A percentile compares a stretch with the other conserved stretches of the same genome.
Evolutionary conservation across 2,113 vertebrate genomes (phyloP).

Genomic region (Galeopterus variegatus): DNA sequence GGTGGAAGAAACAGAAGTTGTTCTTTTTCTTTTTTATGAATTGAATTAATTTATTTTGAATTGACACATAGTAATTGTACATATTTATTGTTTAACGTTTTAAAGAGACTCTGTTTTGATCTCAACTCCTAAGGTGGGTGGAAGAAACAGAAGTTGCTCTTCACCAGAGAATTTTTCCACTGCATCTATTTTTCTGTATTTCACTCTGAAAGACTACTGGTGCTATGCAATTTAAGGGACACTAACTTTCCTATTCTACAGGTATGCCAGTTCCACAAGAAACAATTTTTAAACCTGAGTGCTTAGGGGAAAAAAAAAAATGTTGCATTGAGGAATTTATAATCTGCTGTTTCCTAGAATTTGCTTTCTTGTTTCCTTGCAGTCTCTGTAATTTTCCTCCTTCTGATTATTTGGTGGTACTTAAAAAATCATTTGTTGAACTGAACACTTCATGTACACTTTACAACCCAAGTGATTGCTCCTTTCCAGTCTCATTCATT

Average conservation of each 20-base stretch:
- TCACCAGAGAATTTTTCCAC: not conserved
- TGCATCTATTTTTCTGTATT: not conserved
- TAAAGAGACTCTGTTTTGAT: not conserved
- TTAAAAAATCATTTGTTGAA: not conserved
- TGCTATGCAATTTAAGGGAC: not conserved
- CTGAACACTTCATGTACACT: not conserved
- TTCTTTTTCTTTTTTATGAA: too few species aligned
- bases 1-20: not conserved
- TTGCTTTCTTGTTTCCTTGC: conserved; percentile 3
- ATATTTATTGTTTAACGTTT: not conserved
- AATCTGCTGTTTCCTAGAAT: conserved; percentile 26
- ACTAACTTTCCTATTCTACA: not conserved
- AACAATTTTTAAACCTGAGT: conserved; percentile 40
- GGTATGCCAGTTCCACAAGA: too few species aligned
- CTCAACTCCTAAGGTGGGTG: not conserved
- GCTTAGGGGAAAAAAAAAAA: not conserved
- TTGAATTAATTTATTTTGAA: too few species aligned
- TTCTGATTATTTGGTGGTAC: conserved; percentile 36
- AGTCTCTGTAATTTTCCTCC: not conserved
- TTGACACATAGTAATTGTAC: too few species aligned
- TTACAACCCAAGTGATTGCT: too few species aligned
- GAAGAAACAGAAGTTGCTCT: not conserved
- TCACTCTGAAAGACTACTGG: not conserved
- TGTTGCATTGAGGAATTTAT: not conserved
- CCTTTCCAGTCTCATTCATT: not conserved